phyloP scores from a whole-genome alignment of 2,113 vertebrate genomes.

The Phoxinus phoxinus region DNA sequence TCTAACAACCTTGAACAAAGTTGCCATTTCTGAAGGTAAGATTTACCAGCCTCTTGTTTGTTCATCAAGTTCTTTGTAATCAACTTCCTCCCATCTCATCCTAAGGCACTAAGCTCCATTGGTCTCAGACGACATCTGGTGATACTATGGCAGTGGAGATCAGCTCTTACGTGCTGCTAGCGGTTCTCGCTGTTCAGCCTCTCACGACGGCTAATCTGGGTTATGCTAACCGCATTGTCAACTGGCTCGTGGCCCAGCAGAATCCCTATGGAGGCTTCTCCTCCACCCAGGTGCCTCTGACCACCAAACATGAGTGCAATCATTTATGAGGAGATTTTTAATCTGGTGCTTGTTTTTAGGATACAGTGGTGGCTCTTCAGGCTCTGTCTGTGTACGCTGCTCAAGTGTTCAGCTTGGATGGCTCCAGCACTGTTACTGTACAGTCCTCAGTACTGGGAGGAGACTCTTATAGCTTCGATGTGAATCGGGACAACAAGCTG shows the following conservation, averaged over 20 bases:
- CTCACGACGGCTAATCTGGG: slow-evolving; percentile 61
- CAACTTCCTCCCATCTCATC: neutral
- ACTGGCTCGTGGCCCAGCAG: slow-evolving; percentile 74
- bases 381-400: slow-evolving; percentile 68
- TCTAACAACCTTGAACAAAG: slow-evolving; percentile 58
- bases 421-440: slow-evolving; percentile 63
- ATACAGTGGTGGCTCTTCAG: slow-evolving; percentile 74
- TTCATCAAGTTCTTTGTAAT: neutral
- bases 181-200: slow-evolving; percentile 39
- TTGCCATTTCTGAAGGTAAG: slow-evolving; percentile 56
- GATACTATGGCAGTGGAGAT: slow-evolving; percentile 63
- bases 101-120: no score
- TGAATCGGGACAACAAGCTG: slow-evolving; percentile 79
- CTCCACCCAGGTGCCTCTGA: slow-evolving; percentile 75
- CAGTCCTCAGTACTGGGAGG: slow-evolving; percentile 46
- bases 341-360: slow-evolving; percentile 58
- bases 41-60: neutral
- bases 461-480: slow-evolving; percentile 68
- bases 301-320: neutral
- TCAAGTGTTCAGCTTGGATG: slow-evolving; percentile 60
- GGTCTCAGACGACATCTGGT: no score
- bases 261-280: slow-evolving; percentile 78
- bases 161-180: slow-evolving; percentile 68
- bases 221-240: slow-evolving; percentile 66
- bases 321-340: neutral